These are phyloP conservation scores for Anableps anableps DNA, from an alignment of 2,797 vertebrate genomes.

Conservation along the genomic window DNA sequence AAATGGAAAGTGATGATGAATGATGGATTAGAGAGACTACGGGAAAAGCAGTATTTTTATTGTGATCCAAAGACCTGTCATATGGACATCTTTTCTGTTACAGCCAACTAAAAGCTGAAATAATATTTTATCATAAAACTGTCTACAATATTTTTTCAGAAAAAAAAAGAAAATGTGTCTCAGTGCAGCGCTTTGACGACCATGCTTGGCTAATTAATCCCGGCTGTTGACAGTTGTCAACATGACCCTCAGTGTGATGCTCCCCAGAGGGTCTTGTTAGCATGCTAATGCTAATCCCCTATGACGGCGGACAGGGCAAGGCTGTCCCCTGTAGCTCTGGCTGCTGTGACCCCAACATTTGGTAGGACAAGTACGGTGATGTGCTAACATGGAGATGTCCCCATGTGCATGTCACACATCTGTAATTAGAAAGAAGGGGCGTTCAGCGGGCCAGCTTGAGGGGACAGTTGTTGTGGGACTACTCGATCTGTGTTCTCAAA, in stretches of 20 bases:
- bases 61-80: slow-evolving; percentile 14
- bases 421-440: slow-evolving; percentile 78
- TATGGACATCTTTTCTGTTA: slow-evolving; percentile 3
- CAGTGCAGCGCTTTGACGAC: slow-evolving; percentile 47
- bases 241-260: slow-evolving; percentile 59
- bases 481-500: slow-evolving; percentile 56
- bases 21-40: slow-evolving; percentile 55
- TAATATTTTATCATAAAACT: slow-evolving; percentile 8
- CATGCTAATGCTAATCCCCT: slow-evolving; percentile 81
- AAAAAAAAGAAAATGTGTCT: slow-evolving; percentile 34
- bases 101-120: slow-evolving; percentile 3
- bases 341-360: slow-evolving; percentile 75
- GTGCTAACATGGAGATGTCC: slow-evolving; percentile 76
- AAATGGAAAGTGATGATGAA: slow-evolving; percentile 40
- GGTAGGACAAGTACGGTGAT: slow-evolving; percentile 77
- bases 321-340: slow-evolving; percentile 72
- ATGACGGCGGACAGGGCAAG: slow-evolving; percentile 78
- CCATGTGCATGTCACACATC: slow-evolving; percentile 76
- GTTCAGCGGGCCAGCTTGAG: slow-evolving; percentile 57
- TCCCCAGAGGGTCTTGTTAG: slow-evolving; percentile 73
- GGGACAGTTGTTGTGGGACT: slow-evolving; percentile 62
- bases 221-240: slow-evolving; percentile 78
- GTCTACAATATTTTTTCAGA: background rate
- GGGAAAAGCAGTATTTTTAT: slow-evolving; percentile 24
- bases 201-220: slow-evolving; percentile 71